Evolutionary conservation across 1,140 invertebrate genomes (phyloP).

Genomic region (Pectinophora gossypiella): DNA sequence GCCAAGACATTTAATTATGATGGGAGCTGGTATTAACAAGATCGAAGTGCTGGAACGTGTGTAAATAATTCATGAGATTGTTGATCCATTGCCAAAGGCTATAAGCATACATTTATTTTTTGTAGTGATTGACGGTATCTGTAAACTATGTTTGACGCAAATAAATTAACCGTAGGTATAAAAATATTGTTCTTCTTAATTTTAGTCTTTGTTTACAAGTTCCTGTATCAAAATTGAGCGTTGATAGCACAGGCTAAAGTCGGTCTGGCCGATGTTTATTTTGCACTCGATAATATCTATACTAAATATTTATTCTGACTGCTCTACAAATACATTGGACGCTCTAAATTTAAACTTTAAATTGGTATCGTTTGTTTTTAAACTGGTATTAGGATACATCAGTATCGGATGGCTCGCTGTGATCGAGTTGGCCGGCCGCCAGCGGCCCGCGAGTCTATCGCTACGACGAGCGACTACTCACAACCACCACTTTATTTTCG

Average conservation of each 20-base stretch:
- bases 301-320: background rate
- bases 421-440: conserved; percentile 57
- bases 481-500: conserved; percentile 68
- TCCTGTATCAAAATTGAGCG: too few relatives aligned
- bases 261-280: too few relatives aligned
- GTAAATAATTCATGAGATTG: conserved; percentile 50
- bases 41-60: conserved; percentile 27
- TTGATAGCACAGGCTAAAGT: too few relatives aligned
- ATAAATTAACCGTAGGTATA: too few relatives aligned
- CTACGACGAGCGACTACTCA: conserved; percentile 49
- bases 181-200: too few relatives aligned
- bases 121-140: too few relatives aligned
- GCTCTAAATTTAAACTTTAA: background rate
- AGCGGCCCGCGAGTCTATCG: conserved; percentile 48
- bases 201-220: too few relatives aligned
- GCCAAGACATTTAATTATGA: conserved; percentile 25
- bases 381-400: conserved; percentile 1
- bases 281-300: background rate
- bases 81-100: conserved; percentile 46
- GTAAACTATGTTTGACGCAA: background rate
- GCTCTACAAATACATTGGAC: background rate
- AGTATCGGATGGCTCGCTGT: conserved; percentile 20
- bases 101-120: conserved; percentile 12
- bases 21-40: conserved; percentile 26
- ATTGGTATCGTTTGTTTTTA: conserved; percentile 2